Evolutionary conservation across 2,113 vertebrate species (phyloP).

Genomic region (Muscicapa adusta): DNA sequence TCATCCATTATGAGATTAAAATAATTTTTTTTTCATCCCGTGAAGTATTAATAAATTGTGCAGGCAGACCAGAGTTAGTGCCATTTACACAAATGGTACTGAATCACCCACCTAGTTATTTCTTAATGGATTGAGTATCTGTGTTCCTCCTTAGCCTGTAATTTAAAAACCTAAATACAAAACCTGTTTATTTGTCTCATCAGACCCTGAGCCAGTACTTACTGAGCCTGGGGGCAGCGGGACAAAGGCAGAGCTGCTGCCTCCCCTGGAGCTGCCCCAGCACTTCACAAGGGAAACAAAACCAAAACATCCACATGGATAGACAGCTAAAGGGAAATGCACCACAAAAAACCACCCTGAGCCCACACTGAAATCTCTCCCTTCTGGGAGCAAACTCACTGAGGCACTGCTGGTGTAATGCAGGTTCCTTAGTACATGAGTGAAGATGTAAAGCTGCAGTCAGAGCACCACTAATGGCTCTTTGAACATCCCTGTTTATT

Average conservation of each 20-base stretch:
- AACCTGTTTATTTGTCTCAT: slow-evolving; percentile 46
- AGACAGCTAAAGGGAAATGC: not conserved
- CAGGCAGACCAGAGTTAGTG: slow-evolving; percentile 46
- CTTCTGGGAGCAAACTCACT: slow-evolving; percentile 1
- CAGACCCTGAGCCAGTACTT: not conserved
- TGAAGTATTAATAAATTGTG: slow-evolving; percentile 68
- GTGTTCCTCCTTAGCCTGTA: slow-evolving; percentile 22
- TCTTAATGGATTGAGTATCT: slow-evolving; percentile 65
- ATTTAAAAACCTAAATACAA: slow-evolving; percentile 50
- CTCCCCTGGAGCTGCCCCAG: not conserved
- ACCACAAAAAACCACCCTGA: not conserved
- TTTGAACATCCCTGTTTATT: slow-evolving; percentile 41
- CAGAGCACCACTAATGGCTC: slow-evolving; percentile 33
- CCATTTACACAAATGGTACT: slow-evolving; percentile 64
- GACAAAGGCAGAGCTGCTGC: slow-evolving; percentile 3
- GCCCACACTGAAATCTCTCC: not conserved
- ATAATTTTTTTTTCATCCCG: slow-evolving; percentile 54
- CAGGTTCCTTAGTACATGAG: not conserved
- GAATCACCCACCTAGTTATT: slow-evolving; percentile 61
- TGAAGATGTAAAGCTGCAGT: slow-evolving; percentile 22
- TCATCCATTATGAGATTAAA: slow-evolving; percentile 67
- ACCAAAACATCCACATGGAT: not conserved
- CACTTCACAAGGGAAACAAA: not conserved
- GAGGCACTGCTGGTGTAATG: slow-evolving; percentile 20
- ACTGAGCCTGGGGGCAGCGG: not conserved